phyloP scores from a whole-genome alignment of 2,113 vertebrate genomes.

The Ameiurus melas region DNA sequence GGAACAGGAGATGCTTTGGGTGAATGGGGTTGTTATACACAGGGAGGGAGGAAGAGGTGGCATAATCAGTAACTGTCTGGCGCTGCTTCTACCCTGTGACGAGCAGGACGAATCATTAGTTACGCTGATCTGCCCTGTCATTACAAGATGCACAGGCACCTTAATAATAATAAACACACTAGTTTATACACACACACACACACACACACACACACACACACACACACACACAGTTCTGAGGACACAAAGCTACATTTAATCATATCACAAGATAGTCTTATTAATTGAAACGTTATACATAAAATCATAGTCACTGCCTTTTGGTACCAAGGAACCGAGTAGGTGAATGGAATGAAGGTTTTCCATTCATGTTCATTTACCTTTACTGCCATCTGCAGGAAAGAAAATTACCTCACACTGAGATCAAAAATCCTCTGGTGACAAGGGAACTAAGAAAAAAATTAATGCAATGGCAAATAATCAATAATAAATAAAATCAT shows the following conservation, averaged over 20 bases:
- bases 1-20: conserved; percentile 41
- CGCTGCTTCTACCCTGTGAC: conserved; percentile 33
- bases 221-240: background rate
- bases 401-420: background rate
- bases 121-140: conserved; percentile 38
- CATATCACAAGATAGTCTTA: background rate
- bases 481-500: background rate
- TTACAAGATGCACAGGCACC: conserved; percentile 5
- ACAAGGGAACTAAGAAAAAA: background rate
- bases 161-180: conserved; percentile 23
- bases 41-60: conserved; percentile 17
- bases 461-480: background rate
- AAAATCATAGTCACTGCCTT: background rate
- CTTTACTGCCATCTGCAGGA: conserved; percentile 62
- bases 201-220: too few relatives aligned
- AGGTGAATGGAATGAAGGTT: background rate
- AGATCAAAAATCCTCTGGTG: background rate
- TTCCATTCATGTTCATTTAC: background rate
- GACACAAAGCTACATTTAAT: conserved; percentile 1
- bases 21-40: conserved; percentile 23
- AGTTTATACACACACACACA: background rate
- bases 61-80: conserved; percentile 24
- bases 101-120: conserved; percentile 48
- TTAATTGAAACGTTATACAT: background rate
- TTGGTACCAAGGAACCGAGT: background rate